phyloP scores from a whole-genome alignment of 2,888 invertebrate species.

The Melangyna quadrimaculata region DNA sequence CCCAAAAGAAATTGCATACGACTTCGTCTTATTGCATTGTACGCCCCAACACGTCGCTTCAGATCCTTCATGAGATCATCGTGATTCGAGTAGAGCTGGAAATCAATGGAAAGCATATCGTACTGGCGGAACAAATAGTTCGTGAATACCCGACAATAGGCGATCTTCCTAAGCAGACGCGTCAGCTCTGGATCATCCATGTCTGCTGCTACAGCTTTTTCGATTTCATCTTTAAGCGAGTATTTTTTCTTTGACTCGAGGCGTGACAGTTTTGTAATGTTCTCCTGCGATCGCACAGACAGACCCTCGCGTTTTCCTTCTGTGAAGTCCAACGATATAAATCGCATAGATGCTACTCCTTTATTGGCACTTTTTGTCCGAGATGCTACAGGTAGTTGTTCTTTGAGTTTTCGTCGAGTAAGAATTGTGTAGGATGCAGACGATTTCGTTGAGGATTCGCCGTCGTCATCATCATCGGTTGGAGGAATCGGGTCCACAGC shows the following conservation, averaged over 20 bases:
- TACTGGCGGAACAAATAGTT: constrained; percentile 60
- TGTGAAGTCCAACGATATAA: neutral
- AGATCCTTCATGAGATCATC: constrained; percentile 49
- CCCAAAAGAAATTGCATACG: constrained; percentile 6
- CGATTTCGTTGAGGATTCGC: neutral
- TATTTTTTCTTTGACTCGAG: neutral
- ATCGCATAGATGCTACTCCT: neutral
- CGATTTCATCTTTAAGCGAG: neutral
- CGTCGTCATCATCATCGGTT: neutral
- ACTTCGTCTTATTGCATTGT: constrained; percentile 39
- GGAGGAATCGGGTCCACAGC: neutral
- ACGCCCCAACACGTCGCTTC: constrained; percentile 50
- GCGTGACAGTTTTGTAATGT: neutral
- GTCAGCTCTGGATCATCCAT: constrained; percentile 36
- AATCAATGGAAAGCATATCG: constrained; percentile 58
- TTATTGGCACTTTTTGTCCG: neutral
- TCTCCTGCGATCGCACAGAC: neutral
- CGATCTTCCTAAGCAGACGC: constrained; percentile 34
- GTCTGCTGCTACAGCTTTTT: neutral
- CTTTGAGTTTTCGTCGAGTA: neutral
- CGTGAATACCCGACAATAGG: constrained; percentile 56
- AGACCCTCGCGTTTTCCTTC: neutral
- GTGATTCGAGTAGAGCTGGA: constrained; percentile 53
- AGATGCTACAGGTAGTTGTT: constrained; percentile 15
- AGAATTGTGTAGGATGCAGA: neutral